These are phyloP conservation scores for Drosophila recens DNA, from an alignment of 2,888 invertebrate species.

Conservation along the genomic window DNA sequence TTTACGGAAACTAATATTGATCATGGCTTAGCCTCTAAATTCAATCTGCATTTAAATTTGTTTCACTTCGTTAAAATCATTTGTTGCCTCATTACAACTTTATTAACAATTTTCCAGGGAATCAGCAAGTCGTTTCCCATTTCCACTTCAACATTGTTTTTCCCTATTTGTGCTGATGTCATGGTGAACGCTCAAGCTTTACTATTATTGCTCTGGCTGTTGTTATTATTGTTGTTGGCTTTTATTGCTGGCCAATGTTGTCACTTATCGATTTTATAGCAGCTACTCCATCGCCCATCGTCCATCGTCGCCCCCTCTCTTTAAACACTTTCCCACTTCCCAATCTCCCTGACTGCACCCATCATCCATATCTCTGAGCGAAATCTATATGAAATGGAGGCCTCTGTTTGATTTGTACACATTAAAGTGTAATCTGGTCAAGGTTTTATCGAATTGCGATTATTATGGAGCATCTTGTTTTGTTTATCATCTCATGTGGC, in stretches of 20 bases:
- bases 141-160: not conserved
- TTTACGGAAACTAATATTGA: too few relatives aligned
- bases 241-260: constrained; percentile 68
- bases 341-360: not conserved
- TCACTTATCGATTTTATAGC: constrained; percentile 75
- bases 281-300: constrained; percentile 32
- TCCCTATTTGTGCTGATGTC: constrained; percentile 69
- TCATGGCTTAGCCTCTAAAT: too few relatives aligned
- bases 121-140: not conserved
- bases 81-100: too few relatives aligned
- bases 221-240: constrained; percentile 50
- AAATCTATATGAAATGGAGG: constrained; percentile 56
- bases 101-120: not conserved
- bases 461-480: constrained; percentile 52
- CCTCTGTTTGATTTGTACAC: constrained; percentile 73
- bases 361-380: constrained; percentile 36
- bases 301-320: constrained; percentile 14
- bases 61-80: too few relatives aligned
- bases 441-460: constrained; percentile 58
- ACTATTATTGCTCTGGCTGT: constrained; percentile 63
- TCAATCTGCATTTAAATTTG: too few relatives aligned
- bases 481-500: constrained; percentile 45
- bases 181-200: constrained; percentile 63
- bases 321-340: not conserved
- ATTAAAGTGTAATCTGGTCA: constrained; percentile 76